Evolutionary conservation across 2,888 invertebrate species (phyloP).

Genomic region (Agrochola litura): DNA sequence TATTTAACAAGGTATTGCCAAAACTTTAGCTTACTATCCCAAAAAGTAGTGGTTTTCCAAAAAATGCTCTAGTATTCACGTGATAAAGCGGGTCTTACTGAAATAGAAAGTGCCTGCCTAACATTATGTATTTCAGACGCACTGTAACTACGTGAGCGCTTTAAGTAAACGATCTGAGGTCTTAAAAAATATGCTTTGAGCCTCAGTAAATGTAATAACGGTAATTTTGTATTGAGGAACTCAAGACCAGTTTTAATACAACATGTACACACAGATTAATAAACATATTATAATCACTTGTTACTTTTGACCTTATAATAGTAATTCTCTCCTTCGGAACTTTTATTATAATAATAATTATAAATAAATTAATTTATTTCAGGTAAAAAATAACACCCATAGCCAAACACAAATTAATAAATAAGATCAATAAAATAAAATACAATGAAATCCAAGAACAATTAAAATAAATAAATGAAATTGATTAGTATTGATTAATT

Average conservation of each 20-base stretch:
- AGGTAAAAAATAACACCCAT: no score
- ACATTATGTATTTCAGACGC: conserved; percentile 60
- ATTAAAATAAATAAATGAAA: no score
- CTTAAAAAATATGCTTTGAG: conserved; percentile 41
- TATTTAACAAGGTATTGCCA: conserved; percentile 5
- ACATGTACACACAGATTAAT: no score
- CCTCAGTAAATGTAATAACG: conserved; percentile 5
- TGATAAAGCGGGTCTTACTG: conserved; percentile 41
- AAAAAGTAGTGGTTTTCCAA: neutral
- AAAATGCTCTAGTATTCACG: conserved; percentile 44
- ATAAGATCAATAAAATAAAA: no score
- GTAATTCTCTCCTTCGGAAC: neutral
- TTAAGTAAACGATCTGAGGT: conserved; percentile 41
- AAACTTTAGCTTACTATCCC: conserved; percentile 20
- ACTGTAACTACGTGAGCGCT: conserved; percentile 54
- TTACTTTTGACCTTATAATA: no score
- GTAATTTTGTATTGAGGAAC: conserved; percentile 9
- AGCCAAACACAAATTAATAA: no score
- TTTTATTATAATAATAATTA: no score
- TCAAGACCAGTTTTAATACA: neutral
- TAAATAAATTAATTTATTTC: no score
- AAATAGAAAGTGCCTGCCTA: conserved; percentile 46
- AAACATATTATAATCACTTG: no score
- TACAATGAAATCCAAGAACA: no score
- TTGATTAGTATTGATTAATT: no score